These are phyloP conservation scores for Pachydiplax longipennis DNA, from an alignment of 2,888 invertebrate genomes.

Conservation along the genomic window DNA sequence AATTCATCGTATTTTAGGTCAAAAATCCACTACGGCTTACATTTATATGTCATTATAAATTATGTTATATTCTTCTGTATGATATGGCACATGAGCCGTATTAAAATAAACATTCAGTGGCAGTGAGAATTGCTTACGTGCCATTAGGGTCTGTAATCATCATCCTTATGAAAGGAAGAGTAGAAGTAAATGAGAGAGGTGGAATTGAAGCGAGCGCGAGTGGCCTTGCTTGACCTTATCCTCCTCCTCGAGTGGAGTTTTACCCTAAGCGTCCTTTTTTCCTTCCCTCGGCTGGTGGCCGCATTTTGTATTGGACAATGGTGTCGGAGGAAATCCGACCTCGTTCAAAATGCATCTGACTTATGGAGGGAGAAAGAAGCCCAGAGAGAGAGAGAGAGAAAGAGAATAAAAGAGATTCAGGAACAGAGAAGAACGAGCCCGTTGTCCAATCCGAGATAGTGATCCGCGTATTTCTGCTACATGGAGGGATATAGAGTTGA, in stretches of 20 bases:
- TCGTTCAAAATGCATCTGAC: not conserved
- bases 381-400: not conserved
- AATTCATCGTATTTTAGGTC: too few relatives aligned
- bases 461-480: too few relatives aligned
- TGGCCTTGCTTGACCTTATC: not conserved
- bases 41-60: too few relatives aligned
- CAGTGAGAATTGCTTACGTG: not conserved
- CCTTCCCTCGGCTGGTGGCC: too few relatives aligned
- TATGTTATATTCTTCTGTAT: too few relatives aligned
- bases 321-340: not conserved
- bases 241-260: not conserved
- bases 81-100: not conserved
- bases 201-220: not conserved
- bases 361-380: not conserved
- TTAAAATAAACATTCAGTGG: not conserved
- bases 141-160: not conserved
- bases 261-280: not conserved
- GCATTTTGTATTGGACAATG: too few relatives aligned
- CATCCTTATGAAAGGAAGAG: not conserved
- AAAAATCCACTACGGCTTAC: too few relatives aligned
- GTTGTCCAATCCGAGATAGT: too few relatives aligned
- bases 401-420: too few relatives aligned
- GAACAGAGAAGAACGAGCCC: too few relatives aligned
- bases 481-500: too few relatives aligned
- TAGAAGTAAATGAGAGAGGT: not conserved